These are phyloP conservation scores for Lepidurus apus DNA, from an alignment of 1,140 invertebrate species.

Conservation along the genomic window DNA sequence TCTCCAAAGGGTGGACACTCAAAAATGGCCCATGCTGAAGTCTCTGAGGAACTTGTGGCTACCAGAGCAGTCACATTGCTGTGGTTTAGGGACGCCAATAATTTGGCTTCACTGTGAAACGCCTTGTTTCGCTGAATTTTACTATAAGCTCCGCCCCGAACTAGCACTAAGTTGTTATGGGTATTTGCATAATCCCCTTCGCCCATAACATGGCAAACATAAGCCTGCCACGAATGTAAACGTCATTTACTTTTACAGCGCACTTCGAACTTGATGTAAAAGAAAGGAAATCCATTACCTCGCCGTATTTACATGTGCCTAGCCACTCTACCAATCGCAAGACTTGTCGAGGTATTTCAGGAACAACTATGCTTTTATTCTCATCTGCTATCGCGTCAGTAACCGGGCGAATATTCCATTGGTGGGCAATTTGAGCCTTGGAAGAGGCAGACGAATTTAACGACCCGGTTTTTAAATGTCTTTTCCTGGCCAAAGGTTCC, in stretches of 20 bases:
- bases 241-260: not conserved
- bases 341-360: slow-evolving; percentile 60
- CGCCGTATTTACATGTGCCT: slow-evolving; percentile 66
- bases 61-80: slow-evolving; percentile 51
- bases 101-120: slow-evolving; percentile 36
- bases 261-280: slow-evolving; percentile 23
- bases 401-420: slow-evolving; percentile 47
- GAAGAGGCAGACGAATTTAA: slow-evolving; percentile 1
- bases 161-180: slow-evolving; percentile 37
- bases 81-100: slow-evolving; percentile 49
- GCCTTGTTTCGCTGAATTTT: slow-evolving; percentile 47
- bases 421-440: slow-evolving; percentile 40
- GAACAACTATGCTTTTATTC: slow-evolving; percentile 50
- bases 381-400: slow-evolving; percentile 41
- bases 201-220: slow-evolving; percentile 27
- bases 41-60: slow-evolving; percentile 46
- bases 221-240: not conserved
- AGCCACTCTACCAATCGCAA: slow-evolving; percentile 64
- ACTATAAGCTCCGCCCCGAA: slow-evolving; percentile 45
- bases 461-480: slow-evolving; percentile 43
- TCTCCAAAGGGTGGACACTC: slow-evolving; percentile 53
- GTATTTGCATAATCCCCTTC: slow-evolving; percentile 18
- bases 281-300: slow-evolving; percentile 50
- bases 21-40: slow-evolving; percentile 49
- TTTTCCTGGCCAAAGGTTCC: slow-evolving; percentile 48